phyloP scores from a whole-genome alignment of 1,140 invertebrate genomes.

The Drosophila orosa region DNA sequence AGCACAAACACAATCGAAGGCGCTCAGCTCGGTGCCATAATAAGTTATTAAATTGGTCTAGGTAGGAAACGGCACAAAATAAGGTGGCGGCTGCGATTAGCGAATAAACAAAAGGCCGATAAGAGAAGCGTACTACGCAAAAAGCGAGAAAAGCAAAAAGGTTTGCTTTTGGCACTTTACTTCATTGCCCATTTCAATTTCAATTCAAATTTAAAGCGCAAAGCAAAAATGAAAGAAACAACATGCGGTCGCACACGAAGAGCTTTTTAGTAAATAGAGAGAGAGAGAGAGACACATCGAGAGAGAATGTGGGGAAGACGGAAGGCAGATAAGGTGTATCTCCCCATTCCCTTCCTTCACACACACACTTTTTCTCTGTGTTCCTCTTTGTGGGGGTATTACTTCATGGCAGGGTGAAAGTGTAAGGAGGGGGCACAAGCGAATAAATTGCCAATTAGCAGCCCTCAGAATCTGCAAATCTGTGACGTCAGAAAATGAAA shows the following conservation, averaged over 20 bases:
- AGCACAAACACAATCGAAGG: conserved; percentile 26
- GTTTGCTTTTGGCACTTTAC: conserved; percentile 44
- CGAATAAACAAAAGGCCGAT: conserved; percentile 47
- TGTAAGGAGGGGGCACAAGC: background rate
- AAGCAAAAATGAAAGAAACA: conserved; percentile 39
- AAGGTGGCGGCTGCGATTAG: conserved; percentile 29
- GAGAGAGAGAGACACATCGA: conserved; percentile 11
- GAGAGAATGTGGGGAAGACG: conserved; percentile 16
- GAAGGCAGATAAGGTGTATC: conserved; percentile 15
- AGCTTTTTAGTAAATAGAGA: conserved; percentile 39
- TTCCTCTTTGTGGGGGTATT: conserved; percentile 45
- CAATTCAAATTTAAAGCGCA: conserved; percentile 38
- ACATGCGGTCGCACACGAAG: conserved; percentile 45
- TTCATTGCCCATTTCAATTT: conserved; percentile 34
- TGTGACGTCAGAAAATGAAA: conserved; percentile 5
- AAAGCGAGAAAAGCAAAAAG: conserved; percentile 32
- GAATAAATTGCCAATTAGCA: conserved; percentile 18
- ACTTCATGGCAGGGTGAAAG: conserved; percentile 60
- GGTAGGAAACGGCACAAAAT: conserved; percentile 39
- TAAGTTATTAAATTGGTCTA: conserved; percentile 54
- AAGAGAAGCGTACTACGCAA: conserved; percentile 32
- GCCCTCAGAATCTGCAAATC: conserved; percentile 3
- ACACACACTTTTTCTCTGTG: background rate
- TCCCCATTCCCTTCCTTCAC: conserved; percentile 8
- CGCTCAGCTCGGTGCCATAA: conserved; percentile 39